Percentiles rank a stretch among this genome's conserved stretches.
Conservation (phyloP, 2,113 vertebrate genomes). For the Myrmecophaga tridactyla region DNA sequence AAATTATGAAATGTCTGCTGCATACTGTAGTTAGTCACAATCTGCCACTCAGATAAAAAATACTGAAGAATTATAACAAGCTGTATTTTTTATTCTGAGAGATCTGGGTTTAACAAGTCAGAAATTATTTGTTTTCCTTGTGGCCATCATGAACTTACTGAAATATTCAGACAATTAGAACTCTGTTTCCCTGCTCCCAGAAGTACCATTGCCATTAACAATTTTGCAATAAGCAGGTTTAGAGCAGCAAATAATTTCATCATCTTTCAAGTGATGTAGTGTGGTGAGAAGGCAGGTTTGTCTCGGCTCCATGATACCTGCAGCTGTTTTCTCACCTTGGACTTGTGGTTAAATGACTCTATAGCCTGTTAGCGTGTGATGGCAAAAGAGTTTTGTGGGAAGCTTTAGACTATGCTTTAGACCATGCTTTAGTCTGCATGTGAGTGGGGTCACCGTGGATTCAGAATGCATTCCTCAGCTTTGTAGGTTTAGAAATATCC, state of each 20-base stretch:
- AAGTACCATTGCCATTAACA: slow-evolving; percentile 25
- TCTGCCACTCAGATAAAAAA: slow-evolving; percentile 50
- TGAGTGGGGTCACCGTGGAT: background rate
- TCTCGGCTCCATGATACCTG: background rate
- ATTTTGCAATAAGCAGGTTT: background rate
- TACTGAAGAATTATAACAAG: slow-evolving; percentile 16
- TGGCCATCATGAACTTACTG: background rate
- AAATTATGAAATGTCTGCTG: slow-evolving; percentile 55
- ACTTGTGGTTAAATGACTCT: background rate
- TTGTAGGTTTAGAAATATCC: background rate
- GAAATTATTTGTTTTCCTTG: background rate
- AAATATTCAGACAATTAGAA: background rate
- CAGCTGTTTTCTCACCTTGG: background rate
- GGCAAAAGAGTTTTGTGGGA: background rate
- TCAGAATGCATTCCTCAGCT: background rate
- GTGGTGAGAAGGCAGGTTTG: background rate
- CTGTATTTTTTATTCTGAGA: slow-evolving; percentile 28
- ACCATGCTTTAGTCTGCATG: background rate
- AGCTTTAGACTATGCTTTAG: background rate
- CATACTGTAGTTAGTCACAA: slow-evolving; percentile 51
- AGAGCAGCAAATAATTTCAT: background rate
- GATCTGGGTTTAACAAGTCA: slow-evolving; percentile 28
- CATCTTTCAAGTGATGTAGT: background rate
- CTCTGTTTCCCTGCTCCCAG: slow-evolving; percentile 19
- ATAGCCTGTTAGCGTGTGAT: background rate